Base-by-base conservation (phyloP, 1,140 invertebrate genomes). In the Lamellibrachia luymesi region DNA sequence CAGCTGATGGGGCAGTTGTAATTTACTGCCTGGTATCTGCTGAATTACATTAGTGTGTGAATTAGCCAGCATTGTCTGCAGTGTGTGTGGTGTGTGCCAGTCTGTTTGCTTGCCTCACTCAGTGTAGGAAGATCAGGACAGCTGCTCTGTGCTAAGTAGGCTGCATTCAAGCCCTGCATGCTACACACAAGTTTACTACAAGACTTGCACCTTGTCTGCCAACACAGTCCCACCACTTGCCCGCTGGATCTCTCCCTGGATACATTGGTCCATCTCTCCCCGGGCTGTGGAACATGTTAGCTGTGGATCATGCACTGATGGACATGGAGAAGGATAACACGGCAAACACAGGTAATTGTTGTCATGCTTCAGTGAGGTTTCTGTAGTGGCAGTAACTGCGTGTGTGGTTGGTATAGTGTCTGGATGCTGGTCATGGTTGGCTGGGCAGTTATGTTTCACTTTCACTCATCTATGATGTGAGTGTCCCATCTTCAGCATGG, bases 11-110 rank as follows among this genome's bases (percentile, higher is more conserved):
- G 38, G 64, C 64, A 80, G 1, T 22, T 80, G 64, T 80, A 80
- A 80, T 80, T 80, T 80, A 80, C 64, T 80, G 64, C 64, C 64
- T 80, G 64, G 64, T 80, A 22, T 80, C 64, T 80, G 64, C 64
- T 80, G 64, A 80, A 80, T 80, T 10, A 80, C 64, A 80, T 80
- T 80, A 80, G 64, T 80, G 64, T 80, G 64, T 80, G 64, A 80
- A 80, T 80, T 80, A 80, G 64, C 64, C 64, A 80, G 64, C 64
- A 80, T 80, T 80, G 64, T 80, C 64, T 80, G 64, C 64, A 80
- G 64, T 80, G 64, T 80, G 64, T 80, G 64, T 80, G 64, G 8
- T 22, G 64, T 80, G 64, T 17, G 64, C 17, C 25, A 4, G 64
- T 22, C 64, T 80, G 64, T 22, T 80, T 13, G 6, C 52, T 56